phyloP scores from a whole-genome alignment of 1,140 invertebrate species.

The Drosophila oshimai region DNA sequence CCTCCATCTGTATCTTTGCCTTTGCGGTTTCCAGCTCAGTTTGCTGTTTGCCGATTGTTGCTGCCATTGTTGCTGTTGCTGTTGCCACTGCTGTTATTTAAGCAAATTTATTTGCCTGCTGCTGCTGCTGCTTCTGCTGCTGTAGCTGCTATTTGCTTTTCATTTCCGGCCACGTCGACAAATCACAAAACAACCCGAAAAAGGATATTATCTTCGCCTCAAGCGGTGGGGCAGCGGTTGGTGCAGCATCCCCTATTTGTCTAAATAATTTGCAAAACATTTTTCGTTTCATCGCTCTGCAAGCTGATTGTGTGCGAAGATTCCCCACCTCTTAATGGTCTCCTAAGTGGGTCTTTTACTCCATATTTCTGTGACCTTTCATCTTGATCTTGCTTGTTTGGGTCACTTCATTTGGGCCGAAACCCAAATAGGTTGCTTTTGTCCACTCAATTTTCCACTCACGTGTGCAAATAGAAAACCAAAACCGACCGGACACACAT shows the following conservation, averaged over 20 bases:
- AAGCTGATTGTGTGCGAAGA: conserved; percentile 45
- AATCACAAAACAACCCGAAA: conserved; percentile 65
- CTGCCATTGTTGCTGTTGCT: conserved; percentile 21
- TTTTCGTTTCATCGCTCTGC: conserved; percentile 42
- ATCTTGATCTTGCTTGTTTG: conserved; percentile 42
- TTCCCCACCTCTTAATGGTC: conserved; percentile 51
- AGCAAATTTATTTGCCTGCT: conserved; percentile 51
- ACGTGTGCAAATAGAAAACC: conserved; percentile 52
- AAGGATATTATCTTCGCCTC: conserved; percentile 75
- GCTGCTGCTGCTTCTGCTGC: neutral
- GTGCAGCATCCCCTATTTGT: conserved; percentile 51
- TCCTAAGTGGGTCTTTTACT: conserved; percentile 48
- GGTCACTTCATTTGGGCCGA: conserved; percentile 21
- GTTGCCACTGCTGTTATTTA: conserved; percentile 40
- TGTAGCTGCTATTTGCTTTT: conserved; percentile 67
- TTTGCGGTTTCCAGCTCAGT: conserved; percentile 49
- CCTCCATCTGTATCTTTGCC: conserved; percentile 22
- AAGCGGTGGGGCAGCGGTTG: neutral
- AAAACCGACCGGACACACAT: conserved; percentile 3
- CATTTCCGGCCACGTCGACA: conserved; percentile 79
- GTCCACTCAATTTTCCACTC: conserved; percentile 27
- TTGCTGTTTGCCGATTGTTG: conserved; percentile 50
- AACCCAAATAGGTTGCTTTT: conserved; percentile 5
- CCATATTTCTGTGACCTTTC: conserved; percentile 18
- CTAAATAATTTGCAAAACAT: conserved; percentile 76